Evolutionary conservation across 1,140 invertebrate species (phyloP).

Genomic region (Arion vulgaris): DNA sequence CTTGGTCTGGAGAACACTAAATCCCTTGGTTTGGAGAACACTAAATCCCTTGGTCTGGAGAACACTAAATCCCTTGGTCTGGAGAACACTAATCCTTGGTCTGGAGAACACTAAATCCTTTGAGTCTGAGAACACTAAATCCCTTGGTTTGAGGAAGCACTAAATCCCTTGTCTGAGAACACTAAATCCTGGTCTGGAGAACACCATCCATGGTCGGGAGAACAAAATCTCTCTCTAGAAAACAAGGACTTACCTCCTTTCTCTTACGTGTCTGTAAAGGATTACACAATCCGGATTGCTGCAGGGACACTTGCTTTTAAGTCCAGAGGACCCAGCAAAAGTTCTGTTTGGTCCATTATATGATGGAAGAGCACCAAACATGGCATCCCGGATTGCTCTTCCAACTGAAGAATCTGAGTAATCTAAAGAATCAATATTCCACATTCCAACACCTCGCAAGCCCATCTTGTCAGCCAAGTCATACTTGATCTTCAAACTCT

Average conservation of each 20-base stretch:
- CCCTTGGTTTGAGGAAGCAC: too few relatives aligned
- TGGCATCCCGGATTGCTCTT: slow-evolving; percentile 42
- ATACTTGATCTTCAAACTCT: slow-evolving; percentile 66
- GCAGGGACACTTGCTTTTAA: slow-evolving; percentile 41
- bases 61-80: too few relatives aligned
- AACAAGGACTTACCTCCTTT: slow-evolving; percentile 44
- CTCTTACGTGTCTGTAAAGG: slow-evolving; percentile 43
- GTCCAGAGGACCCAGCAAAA: neutral
- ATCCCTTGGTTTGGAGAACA: too few relatives aligned
- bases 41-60: too few relatives aligned
- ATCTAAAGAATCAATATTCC: slow-evolving; percentile 71
- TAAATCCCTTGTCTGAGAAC: too few relatives aligned
- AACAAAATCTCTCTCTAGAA: too few relatives aligned
- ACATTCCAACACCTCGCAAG: slow-evolving; percentile 72
- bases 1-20: too few relatives aligned
- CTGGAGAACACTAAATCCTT: too few relatives aligned
- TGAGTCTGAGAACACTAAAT: too few relatives aligned
- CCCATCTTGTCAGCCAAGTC: slow-evolving; percentile 52
- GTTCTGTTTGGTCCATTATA: neutral
- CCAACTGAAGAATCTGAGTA: slow-evolving; percentile 51
- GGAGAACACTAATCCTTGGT: too few relatives aligned
- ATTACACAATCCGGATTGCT: slow-evolving; percentile 41
- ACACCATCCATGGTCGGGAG: too few relatives aligned
- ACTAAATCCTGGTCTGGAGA: too few relatives aligned
- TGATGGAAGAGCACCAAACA: slow-evolving; percentile 63